Percentiles rank a stretch among this genome's conserved stretches.
Evolutionary conservation across 2,113 vertebrate genomes (phyloP).

Genomic region (Meles meles): DNA sequence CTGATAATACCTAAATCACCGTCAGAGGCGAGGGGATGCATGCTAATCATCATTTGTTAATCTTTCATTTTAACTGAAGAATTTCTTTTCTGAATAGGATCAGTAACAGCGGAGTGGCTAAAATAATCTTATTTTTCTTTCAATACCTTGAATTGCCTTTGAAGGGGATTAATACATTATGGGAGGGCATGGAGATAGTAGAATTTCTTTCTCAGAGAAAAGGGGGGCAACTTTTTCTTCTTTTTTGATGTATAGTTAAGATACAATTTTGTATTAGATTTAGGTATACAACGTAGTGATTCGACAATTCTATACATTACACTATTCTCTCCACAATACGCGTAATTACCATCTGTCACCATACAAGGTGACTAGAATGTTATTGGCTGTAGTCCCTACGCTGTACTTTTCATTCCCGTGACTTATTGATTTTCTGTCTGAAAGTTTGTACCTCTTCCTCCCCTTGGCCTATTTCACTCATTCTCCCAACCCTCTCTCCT

Average conservation of each 20-base stretch:
- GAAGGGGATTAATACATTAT: neutral
- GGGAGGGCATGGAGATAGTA: neutral
- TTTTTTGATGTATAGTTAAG: neutral
- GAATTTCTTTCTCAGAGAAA: neutral
- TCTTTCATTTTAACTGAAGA: conserved; percentile 42
- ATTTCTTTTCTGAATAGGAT: conserved; percentile 6
- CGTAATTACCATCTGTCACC: neutral
- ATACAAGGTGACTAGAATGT: neutral
- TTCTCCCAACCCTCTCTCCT: neutral
- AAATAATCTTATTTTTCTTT: neutral
- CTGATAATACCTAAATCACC: neutral
- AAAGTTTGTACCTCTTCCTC: neutral
- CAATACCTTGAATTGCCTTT: neutral
- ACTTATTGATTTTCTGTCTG: neutral
- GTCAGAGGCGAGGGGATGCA: neutral
- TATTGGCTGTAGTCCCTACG: neutral
- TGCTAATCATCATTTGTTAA: neutral
- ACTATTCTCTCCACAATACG: neutral
- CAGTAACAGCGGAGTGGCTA: neutral
- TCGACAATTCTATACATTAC: neutral
- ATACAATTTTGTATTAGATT: neutral
- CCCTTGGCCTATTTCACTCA: neutral
- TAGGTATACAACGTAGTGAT: neutral
- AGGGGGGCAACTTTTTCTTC: neutral
- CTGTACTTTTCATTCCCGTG: neutral